Percentiles rank a stretch among this genome's conserved stretches.
Evolutionary conservation across 1,140 invertebrate species (phyloP).

Genomic region (Anthonomus grandis): DNA sequence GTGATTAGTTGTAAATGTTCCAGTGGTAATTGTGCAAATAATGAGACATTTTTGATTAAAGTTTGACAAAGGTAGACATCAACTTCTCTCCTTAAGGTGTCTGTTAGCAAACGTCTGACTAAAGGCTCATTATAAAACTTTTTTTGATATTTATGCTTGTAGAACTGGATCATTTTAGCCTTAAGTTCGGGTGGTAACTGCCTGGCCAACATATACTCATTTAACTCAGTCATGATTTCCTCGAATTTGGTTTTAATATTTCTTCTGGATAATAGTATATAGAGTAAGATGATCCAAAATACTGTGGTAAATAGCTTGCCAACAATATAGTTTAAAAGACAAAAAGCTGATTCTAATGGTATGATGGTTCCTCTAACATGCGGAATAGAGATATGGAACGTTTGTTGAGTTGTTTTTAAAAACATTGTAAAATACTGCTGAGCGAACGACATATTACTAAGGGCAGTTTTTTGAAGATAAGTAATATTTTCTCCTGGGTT

Average conservation of each 20-base stretch:
- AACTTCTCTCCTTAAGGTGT: constrained; percentile 36
- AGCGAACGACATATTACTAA: neutral
- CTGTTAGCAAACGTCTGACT: constrained; percentile 22
- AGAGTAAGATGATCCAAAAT: constrained; percentile 31
- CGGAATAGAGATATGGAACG: constrained; percentile 12
- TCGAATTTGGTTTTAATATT: constrained; percentile 31
- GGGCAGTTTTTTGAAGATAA: no score
- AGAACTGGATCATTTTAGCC: constrained; percentile 30
- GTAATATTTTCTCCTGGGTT: neutral
- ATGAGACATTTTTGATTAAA: constrained; percentile 33
- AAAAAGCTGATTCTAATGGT: constrained; percentile 8
- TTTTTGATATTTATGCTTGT: constrained; percentile 33
- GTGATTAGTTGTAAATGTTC: constrained; percentile 31
- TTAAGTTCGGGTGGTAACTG: constrained; percentile 29
- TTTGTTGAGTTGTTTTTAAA: constrained; percentile 22
- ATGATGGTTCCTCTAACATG: neutral
- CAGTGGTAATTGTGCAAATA: constrained; percentile 32
- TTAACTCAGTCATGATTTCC: constrained; percentile 34
- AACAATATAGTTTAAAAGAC: constrained; percentile 9
- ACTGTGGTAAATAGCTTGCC: constrained; percentile 29
- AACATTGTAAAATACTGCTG: constrained; percentile 14
- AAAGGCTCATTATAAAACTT: constrained; percentile 32
- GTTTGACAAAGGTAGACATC: constrained; percentile 35
- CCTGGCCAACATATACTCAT: constrained; percentile 35
- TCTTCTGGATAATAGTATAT: constrained; percentile 17